Conservation (phyloP, 1,140 invertebrate species). For the Saxidomus purpurata region DNA sequence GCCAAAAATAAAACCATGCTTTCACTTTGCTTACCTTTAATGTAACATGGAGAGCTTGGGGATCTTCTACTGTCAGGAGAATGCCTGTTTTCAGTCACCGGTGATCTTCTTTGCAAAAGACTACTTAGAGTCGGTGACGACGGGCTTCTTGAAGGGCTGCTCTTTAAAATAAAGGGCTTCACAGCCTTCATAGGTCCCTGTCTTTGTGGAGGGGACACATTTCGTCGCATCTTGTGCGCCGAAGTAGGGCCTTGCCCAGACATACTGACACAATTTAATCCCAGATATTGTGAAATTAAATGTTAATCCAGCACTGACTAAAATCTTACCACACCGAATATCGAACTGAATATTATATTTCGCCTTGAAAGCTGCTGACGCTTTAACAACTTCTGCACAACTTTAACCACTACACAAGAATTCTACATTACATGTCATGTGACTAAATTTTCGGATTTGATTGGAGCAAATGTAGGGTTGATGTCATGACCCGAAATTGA, state of each 20-base stretch:
- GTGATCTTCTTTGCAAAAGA: slow-evolving; percentile 49
- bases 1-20: slow-evolving; percentile 12
- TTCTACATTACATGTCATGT: slow-evolving; percentile 58
- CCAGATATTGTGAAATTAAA: slow-evolving; percentile 15
- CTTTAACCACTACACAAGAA: slow-evolving; percentile 59
- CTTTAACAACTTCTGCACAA: slow-evolving; percentile 39
- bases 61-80: slow-evolving; percentile 59
- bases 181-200: slow-evolving; percentile 65
- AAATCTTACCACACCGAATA: neutral
- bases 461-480: slow-evolving; percentile 43
- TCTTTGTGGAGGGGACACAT: slow-evolving; percentile 37
- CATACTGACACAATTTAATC: slow-evolving; percentile 36
- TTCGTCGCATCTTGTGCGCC: slow-evolving; percentile 52
- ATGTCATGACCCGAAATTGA: slow-evolving; percentile 55
- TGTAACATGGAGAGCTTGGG: slow-evolving; percentile 20
- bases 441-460: slow-evolving; percentile 31
- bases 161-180: slow-evolving; percentile 56
- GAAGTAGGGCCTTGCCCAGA: slow-evolving; percentile 60
- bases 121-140: slow-evolving; percentile 2
- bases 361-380: slow-evolving; percentile 19
- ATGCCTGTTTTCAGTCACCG: slow-evolving; percentile 36
- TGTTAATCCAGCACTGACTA: slow-evolving; percentile 35
- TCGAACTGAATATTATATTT: slow-evolving; percentile 25
- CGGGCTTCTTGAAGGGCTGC: slow-evolving; percentile 40
- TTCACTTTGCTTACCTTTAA: slow-evolving; percentile 14